Conservation (phyloP, 1,140 invertebrate genomes). For the Polypedilum pembai region DNA sequence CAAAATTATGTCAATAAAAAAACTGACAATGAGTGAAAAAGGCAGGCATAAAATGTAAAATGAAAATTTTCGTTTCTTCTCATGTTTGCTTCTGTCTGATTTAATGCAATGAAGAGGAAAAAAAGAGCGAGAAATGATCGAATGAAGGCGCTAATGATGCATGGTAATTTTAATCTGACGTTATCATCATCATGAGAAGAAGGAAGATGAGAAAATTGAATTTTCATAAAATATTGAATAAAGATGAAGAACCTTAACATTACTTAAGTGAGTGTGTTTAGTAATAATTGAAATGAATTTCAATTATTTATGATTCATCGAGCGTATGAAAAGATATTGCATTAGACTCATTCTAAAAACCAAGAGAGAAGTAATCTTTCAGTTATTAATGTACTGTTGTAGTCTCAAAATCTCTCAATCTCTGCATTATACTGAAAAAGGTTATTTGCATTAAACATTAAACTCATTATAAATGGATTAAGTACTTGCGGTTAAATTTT, state of each 20-base stretch:
- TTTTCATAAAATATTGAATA: conserved; percentile 19
- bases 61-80: background rate
- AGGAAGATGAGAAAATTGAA: conserved; percentile 8
- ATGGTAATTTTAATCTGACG: conserved; percentile 5
- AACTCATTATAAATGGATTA: conserved; percentile 19
- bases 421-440: background rate
- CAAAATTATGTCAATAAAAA: background rate
- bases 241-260: too few species aligned
- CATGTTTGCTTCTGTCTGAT: background rate
- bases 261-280: too few species aligned
- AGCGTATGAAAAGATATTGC: too few species aligned
- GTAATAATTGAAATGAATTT: too few species aligned
- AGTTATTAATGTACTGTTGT: too few species aligned
- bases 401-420: background rate
- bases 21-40: too few species aligned
- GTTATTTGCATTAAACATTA: conserved; percentile 14
- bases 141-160: conserved; percentile 14
- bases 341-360: too few species aligned
- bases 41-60: too few species aligned
- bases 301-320: too few species aligned
- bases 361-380: too few species aligned
- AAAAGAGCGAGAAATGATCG: background rate
- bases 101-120: background rate
- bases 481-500: background rate
- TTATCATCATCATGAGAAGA: too few species aligned